These are phyloP conservation scores for Meloe dianella DNA, from an alignment of 2,888 invertebrate genomes.

Conservation along the genomic window DNA sequence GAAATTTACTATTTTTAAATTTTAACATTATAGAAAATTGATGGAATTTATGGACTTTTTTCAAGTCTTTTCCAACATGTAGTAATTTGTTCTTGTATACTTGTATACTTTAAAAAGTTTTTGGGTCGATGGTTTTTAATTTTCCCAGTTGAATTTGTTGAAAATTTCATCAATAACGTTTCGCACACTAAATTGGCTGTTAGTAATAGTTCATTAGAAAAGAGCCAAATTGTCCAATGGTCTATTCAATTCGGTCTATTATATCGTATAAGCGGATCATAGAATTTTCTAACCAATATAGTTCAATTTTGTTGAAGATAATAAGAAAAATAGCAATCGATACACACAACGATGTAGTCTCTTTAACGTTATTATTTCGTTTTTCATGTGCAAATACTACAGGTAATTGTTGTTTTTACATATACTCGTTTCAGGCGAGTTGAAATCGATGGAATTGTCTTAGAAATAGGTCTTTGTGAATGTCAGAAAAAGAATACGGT, in stretches of 20 bases:
- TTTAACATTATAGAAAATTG: background rate
- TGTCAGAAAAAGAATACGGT: background rate
- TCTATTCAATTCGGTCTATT: background rate
- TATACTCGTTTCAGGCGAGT: no score
- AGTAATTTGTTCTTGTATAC: background rate
- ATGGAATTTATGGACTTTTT: background rate
- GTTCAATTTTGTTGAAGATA: background rate
- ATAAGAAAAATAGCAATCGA: background rate
- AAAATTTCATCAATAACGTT: background rate
- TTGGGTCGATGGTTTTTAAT: background rate
- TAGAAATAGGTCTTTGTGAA: no score
- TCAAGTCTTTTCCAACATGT: background rate
- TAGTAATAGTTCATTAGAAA: background rate
- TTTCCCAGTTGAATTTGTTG: background rate
- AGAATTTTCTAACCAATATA: background rate
- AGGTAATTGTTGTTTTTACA: no score
- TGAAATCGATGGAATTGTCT: no score
- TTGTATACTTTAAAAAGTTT: background rate
- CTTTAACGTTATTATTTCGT: background rate
- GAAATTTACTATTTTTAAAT: no score
- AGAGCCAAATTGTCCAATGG: background rate
- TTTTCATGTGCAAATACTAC: no score
- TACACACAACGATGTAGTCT: background rate
- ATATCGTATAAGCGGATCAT: slow-evolving; percentile 2
- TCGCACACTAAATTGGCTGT: background rate